Evolutionary conservation across 2,888 invertebrate species (phyloP), one percentile per base, ranked within the genome.

Genomic region (Homarus gammarus): DNA sequence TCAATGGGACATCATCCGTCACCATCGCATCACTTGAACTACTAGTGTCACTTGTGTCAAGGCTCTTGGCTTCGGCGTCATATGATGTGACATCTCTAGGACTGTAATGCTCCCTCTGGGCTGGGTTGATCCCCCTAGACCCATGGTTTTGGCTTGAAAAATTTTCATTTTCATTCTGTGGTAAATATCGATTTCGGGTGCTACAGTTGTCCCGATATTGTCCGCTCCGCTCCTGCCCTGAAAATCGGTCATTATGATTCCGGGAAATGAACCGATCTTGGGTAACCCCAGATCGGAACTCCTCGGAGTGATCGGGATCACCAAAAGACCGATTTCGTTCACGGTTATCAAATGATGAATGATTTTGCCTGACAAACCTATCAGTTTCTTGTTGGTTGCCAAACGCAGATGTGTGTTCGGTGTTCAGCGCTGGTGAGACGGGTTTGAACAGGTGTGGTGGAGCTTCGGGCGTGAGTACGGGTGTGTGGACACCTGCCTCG

Each of bases 401-500:
- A 72, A 84, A 89, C 0, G 79, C 72, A n/a, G 89, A 61, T 36
- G 89, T 79, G 44, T 89, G 89, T 33, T 89, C 89, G 10, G 78
- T 89, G 70, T 49, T 79, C 12, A 89, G 68, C 22, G 92, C 92
- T 15, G 92, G 92, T n/a, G 90, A 90, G 51, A 92, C 92, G 8
- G 92, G 92, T 40, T 90, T 90, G 84, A 92, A 92, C 8, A 90
- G 78, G 73, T 92, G 92, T 36, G 90, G 90, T 22, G 90, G 92
- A n/a, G 90, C 90, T 70, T 90, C 90, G 10, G 87, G 87, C 3
- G 90, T 90, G 10, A 70, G 90, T 70, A 79, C 88, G 51, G 89
- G 79, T 33, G 84, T 89, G n/a, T n/a, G n/a, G 49, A 84, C 89
- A 27, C 79, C 70, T 8, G 84, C 49, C 44, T 84, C 84, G 1